Evolutionary conservation across 2,797 vertebrate genomes (phyloP).

Genomic region (Micromesistius poutassou): DNA sequence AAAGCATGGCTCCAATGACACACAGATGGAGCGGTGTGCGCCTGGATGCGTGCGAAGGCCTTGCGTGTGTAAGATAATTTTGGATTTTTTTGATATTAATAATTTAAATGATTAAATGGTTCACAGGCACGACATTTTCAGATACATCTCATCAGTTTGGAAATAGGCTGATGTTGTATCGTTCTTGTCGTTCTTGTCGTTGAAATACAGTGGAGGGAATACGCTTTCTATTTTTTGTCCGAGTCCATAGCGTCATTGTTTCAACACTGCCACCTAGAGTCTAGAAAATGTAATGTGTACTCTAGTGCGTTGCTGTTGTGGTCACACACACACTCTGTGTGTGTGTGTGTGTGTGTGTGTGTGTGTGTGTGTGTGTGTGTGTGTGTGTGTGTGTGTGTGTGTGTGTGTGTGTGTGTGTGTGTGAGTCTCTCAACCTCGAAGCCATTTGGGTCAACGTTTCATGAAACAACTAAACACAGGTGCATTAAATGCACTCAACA

Average conservation of each 20-base stretch:
- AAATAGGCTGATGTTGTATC: background rate
- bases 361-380: slow-evolving; percentile 32
- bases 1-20: background rate
- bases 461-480: background rate
- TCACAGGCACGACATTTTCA: no score
- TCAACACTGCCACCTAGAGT: slow-evolving; percentile 75
- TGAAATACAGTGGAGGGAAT: background rate
- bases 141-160: background rate
- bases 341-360: background rate
- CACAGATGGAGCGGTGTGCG: background rate
- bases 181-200: background rate
- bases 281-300: slow-evolving; percentile 17
- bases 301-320: background rate
- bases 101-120: background rate
- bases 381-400: slow-evolving; percentile 7
- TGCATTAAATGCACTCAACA: background rate
- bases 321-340: background rate
- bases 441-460: no score
- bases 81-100: background rate
- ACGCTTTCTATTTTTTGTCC: background rate
- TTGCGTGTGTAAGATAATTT: no score
- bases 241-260: slow-evolving; percentile 40
- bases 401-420: background rate
- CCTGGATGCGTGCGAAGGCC: no score
- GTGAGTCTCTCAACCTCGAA: background rate